Evolutionary conservation across 2,797 vertebrate genomes (phyloP).

Genomic region (Acipenser transmontanus): DNA sequence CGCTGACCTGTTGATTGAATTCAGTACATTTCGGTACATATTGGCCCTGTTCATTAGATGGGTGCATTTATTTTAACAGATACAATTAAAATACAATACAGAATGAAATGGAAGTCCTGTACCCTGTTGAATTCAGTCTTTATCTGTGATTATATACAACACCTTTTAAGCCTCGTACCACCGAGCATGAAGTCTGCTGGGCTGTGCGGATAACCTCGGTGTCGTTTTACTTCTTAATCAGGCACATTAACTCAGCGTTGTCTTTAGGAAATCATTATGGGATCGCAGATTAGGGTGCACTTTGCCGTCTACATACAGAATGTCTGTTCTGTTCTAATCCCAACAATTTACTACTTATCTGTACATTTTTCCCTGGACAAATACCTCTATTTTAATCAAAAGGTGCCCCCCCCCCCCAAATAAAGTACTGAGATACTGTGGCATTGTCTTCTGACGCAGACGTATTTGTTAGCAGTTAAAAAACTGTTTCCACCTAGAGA

Average conservation of each 20-base stretch:
- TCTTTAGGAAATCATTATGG: conserved; percentile 1
- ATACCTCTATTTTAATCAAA: neutral
- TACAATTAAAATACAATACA: too few species aligned
- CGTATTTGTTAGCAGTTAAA: neutral
- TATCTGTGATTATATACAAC: too few species aligned
- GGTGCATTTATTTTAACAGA: too few species aligned
- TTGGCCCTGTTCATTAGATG: too few species aligned
- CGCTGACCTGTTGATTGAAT: too few species aligned
- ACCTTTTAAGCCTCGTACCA: neutral
- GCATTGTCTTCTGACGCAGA: neutral
- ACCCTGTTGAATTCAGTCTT: too few species aligned
- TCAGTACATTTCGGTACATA: too few species aligned
- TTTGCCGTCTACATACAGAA: neutral
- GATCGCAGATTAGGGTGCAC: neutral
- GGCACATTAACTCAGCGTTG: neutral
- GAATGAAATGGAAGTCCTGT: too few species aligned
- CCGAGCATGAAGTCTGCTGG: neutral
- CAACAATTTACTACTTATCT: neutral
- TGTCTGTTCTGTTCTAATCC: neutral
- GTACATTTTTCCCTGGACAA: neutral
- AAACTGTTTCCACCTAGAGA: conserved; percentile 4
- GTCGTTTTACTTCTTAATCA: neutral
- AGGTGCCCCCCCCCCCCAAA: neutral
- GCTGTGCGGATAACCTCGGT: neutral
- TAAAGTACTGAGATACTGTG: neutral